Conservation (phyloP, 2,888 invertebrate species). For the Ennomos erosarius region DNA sequence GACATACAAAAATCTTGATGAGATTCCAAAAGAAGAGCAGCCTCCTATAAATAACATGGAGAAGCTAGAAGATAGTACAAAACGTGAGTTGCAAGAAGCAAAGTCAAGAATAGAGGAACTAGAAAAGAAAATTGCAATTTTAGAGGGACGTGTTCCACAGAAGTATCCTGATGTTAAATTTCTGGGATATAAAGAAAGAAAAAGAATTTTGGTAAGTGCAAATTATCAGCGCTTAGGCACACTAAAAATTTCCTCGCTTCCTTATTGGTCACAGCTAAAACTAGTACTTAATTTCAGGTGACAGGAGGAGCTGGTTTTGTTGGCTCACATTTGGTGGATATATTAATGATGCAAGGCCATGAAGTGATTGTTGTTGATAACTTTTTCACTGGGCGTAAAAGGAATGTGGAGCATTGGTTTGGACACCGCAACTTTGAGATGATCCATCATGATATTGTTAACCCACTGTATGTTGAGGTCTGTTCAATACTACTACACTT, state of each 20-base stretch:
- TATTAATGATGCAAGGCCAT: conserved; percentile 97
- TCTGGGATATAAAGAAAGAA: conserved; percentile 95
- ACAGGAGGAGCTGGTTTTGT: conserved; percentile 99
- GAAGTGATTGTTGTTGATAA: conserved; percentile 99
- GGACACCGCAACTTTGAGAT: conserved; percentile 99
- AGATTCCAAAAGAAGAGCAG: conserved; percentile 55
- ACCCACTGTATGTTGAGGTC: conserved; percentile 97
- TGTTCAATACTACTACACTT: conserved; percentile 1
- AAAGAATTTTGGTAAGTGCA: conserved; percentile 92
- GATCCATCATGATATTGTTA: conserved; percentile 99
- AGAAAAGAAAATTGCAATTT: conserved; percentile 89
- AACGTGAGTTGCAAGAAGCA: conserved; percentile 86
- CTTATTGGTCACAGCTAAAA: no score
- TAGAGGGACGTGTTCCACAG: conserved; percentile 91
- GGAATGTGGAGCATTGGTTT: conserved; percentile 99
- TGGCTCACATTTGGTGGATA: conserved; percentile 99
- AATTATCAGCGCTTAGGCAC: neutral
- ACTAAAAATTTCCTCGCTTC: no score
- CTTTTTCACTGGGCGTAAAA: conserved; percentile 98
- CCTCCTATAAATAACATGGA: conserved; percentile 49
- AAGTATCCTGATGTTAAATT: conserved; percentile 96
- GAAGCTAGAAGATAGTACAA: conserved; percentile 60
- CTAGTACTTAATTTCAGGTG: conserved; percentile 82
- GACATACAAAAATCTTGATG: conserved; percentile 60
- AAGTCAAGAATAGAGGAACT: conserved; percentile 87